A percentile compares a stretch with the other conserved stretches of the same genome.
Evolutionary conservation across 2,888 invertebrate species (phyloP).

Genomic region (Stictocephala bisonia): DNA sequence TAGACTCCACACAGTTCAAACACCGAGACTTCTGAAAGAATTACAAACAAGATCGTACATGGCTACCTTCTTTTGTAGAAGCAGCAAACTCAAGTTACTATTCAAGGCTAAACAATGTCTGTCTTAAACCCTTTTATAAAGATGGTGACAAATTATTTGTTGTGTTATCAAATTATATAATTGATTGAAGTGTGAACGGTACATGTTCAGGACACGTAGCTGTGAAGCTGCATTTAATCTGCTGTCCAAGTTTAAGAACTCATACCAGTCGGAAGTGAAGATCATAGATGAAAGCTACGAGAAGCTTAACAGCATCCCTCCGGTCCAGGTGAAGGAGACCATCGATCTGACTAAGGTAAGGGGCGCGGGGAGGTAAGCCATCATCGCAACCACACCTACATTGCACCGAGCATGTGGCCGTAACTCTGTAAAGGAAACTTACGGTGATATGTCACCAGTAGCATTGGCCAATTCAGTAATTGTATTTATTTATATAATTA

Average conservation of each 20-base stretch:
- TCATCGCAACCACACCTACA: not conserved
- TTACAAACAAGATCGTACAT: no score
- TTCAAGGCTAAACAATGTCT: no score
- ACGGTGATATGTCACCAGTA: not conserved
- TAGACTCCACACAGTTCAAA: no score
- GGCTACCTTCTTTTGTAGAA: no score
- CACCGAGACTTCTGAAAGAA: no score
- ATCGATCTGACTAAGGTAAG: constrained; percentile 84
- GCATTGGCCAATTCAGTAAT: constrained; percentile 9
- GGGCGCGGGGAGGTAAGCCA: constrained; percentile 26
- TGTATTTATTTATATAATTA: no score
- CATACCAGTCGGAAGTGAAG: constrained; percentile 86
- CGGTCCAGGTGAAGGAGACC: constrained; percentile 77
- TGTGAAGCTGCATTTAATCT: constrained; percentile 92
- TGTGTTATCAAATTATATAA: no score
- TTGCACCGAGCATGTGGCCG: constrained; percentile 16
- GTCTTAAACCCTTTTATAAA: no score
- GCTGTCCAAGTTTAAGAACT: constrained; percentile 89
- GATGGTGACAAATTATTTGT: no score
- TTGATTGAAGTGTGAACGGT: no score
- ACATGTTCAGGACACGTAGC: constrained; percentile 87
- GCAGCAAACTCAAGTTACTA: no score
- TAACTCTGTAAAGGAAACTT: constrained; percentile 40
- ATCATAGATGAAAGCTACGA: constrained; percentile 90
- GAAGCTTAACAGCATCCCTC: constrained; percentile 81